Evolutionary conservation across 2,888 invertebrate species (phyloP).

Genomic region (Octonoba sinensis): DNA sequence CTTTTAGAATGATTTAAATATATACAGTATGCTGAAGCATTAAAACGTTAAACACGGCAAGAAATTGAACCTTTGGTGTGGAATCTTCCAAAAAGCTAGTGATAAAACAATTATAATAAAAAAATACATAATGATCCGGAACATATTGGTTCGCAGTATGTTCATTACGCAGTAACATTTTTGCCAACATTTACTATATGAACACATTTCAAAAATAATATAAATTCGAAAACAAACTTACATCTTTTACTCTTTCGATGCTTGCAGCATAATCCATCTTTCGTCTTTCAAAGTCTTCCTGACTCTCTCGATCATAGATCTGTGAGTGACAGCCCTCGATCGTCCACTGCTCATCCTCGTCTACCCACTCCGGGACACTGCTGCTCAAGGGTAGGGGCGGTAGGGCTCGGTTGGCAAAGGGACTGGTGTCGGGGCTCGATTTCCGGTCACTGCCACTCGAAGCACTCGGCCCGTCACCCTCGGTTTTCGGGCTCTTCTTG

Average conservation of each 20-base stretch:
- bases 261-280: conserved; percentile 85
- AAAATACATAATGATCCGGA: too few relatives aligned
- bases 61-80: too few relatives aligned
- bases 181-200: too few relatives aligned
- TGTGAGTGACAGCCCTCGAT: conserved; percentile 44
- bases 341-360: conserved; percentile 58
- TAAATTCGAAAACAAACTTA: conserved; percentile 77
- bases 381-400: conserved; percentile 66
- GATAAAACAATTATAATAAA: too few relatives aligned
- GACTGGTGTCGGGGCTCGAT: conserved; percentile 65
- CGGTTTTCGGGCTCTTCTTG: conserved; percentile 55
- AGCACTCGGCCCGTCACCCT: conserved; percentile 57
- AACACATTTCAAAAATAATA: too few relatives aligned
- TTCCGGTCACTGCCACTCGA: conserved; percentile 43
- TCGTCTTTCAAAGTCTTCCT: conserved; percentile 54
- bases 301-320: conserved; percentile 37
- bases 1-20: too few relatives aligned
- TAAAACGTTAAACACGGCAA: too few relatives aligned
- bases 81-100: too few relatives aligned
- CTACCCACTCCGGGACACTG: conserved; percentile 32
- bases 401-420: conserved; percentile 67
- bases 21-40: too few relatives aligned
- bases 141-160: too few relatives aligned
- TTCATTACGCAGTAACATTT: too few relatives aligned
- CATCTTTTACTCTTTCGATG: conserved; percentile 93